Base-by-base conservation (phyloP, 64 coral and sea anemone genomes). In the Actinia equina region DNA sequence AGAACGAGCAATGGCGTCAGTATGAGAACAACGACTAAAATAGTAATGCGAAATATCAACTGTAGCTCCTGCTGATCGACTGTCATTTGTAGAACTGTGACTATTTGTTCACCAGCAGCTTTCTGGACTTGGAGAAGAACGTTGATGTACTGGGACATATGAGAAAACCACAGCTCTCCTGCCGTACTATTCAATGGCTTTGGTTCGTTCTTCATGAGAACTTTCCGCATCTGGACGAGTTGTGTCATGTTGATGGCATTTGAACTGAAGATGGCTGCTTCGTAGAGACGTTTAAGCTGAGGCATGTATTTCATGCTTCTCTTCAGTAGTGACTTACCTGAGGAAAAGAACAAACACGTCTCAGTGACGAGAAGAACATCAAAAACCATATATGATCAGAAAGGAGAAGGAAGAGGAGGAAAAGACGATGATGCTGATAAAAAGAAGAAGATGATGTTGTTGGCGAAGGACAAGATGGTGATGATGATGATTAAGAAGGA, bases 121-220 rank as follows among this genome's bases (percentile, higher is more conserved):
- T 87, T 70, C 70, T 95, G 94, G n/a, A 95, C 93, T 7, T 37
- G 17, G 9, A 95, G 83, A 77, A 95, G 26, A 43, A 87, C 74
- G 23, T 95, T 82, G 20, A 88, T 95, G 51, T 91, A 95, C 37
- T 56, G 51, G 14, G 93, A 84, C 86, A 95, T 95, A 0, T 86
- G 67, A 0, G 84, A 11, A 60, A 95, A 92, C 94, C 94, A 95
- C 2, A 23, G n/a, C 43, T 45, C 19, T n/a, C 87, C 90, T 0
- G 43, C 79, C 4, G 84, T 86, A 0, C 4, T 53, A 0, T 86
- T 92, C 0, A 41, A 53, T 23, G 52, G 86, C 44, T 17, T 82
- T 22, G 82, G 67, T 30, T 70, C 43, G 70, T 95, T 95, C 9
- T 52, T 81, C 25, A 95, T 69, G 25, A 95, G 88, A 44, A 88